Percentiles rank a stretch among this genome's conserved stretches.
These are phyloP conservation scores for Mus spicilegus DNA, from an alignment of 2,113 vertebrate species.

Conservation along the genomic window DNA sequence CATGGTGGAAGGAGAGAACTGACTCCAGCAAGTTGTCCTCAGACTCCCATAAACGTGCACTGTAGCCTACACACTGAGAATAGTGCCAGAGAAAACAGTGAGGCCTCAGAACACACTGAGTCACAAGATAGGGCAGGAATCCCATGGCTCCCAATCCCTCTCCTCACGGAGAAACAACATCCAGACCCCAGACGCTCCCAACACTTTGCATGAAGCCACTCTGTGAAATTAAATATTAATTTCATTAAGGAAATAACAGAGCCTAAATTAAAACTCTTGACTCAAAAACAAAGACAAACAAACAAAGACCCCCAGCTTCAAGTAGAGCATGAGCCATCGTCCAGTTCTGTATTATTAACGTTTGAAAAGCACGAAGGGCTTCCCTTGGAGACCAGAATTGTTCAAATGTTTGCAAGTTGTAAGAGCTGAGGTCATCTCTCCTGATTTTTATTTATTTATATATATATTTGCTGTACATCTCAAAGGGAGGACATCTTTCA, in stretches of 20 bases:
- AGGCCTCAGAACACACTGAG: not conserved
- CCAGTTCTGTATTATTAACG: conserved; percentile 50
- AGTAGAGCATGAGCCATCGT: conserved; percentile 48
- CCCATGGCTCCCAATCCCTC: not conserved
- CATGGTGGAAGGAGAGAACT: not conserved
- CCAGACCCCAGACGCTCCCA: not conserved
- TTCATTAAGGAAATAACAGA: conserved; percentile 50
- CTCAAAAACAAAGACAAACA: not conserved
- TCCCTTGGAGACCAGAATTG: conserved; percentile 24
- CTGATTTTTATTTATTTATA: conserved; percentile 52
- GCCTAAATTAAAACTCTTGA: conserved; percentile 46
- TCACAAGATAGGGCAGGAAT: not conserved
- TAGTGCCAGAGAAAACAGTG: not conserved
- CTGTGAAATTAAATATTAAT: conserved; percentile 54
- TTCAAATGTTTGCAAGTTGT: conserved; percentile 53
- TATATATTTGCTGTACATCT: conserved; percentile 51
- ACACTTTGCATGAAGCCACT: conserved; percentile 5
- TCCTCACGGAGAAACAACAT: not conserved
- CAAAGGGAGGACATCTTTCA: not conserved
- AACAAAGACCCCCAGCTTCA: not conserved
- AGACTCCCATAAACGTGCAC: no score
- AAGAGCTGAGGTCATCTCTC: conserved; percentile 60
- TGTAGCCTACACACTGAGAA: not conserved
- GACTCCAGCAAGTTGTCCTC: not conserved
- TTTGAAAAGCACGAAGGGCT: conserved; percentile 26